Conservation (phyloP, 1,140 invertebrate genomes). For the Pogonus chalceus region DNA sequence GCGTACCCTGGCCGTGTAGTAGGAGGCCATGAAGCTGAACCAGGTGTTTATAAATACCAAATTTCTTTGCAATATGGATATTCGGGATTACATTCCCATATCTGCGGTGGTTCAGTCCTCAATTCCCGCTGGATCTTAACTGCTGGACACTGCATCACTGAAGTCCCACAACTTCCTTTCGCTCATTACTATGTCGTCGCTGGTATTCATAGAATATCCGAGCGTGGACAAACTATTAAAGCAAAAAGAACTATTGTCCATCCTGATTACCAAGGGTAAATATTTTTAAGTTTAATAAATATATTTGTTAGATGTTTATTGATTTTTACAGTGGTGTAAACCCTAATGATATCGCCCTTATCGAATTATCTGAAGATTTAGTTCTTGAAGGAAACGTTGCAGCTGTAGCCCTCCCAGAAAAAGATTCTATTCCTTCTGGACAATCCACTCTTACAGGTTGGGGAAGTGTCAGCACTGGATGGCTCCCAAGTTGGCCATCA, state of each 20-base stretch:
- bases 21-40: constrained; percentile 24
- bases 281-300: constrained; percentile 10
- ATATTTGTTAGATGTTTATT: constrained; percentile 3
- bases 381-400: constrained; percentile 40
- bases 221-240: constrained; percentile 34
- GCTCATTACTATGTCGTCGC: constrained; percentile 26
- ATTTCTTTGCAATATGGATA: constrained; percentile 33
- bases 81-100: constrained; percentile 25
- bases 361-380: constrained; percentile 44
- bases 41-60: constrained; percentile 35
- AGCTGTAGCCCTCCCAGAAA: constrained; percentile 37
- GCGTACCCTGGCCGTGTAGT: constrained; percentile 19
- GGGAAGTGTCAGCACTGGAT: constrained; percentile 32
- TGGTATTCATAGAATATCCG: constrained; percentile 32
- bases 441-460: constrained; percentile 38
- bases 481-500: constrained; percentile 18
- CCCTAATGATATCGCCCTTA: constrained; percentile 51
- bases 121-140: constrained; percentile 38
- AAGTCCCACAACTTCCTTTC: constrained; percentile 20
- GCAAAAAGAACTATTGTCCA: constrained; percentile 37
- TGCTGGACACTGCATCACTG: constrained; percentile 41
- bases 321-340: constrained; percentile 35
- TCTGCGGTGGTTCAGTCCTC: constrained; percentile 43
- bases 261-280: constrained; percentile 39
- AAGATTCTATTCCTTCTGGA: constrained; percentile 32